Evolutionary conservation across 2,888 invertebrate species (phyloP).

Genomic region (Tipula helvola): DNA sequence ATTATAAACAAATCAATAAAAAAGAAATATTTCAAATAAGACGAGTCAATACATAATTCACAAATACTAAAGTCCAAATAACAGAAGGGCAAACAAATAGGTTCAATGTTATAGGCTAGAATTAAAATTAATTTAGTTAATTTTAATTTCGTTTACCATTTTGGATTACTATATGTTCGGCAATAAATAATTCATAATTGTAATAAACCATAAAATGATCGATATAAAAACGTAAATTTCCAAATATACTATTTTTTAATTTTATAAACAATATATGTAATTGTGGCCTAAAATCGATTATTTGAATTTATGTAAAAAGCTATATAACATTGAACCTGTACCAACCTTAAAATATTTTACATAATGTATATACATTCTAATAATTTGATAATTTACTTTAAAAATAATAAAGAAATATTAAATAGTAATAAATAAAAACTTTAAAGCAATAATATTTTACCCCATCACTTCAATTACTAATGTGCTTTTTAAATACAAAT

Average conservation of each 20-base stretch:
- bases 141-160: not conserved
- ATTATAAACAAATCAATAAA: no score
- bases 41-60: no score
- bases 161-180: not conserved
- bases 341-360: no score
- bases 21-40: no score
- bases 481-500: not conserved
- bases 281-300: not conserved
- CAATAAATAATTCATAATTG: not conserved
- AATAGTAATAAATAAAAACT: not conserved
- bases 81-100: not conserved
- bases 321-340: not conserved
- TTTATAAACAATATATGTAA: not conserved
- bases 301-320: not conserved
- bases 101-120: not conserved
- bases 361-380: not conserved
- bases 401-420: not conserved
- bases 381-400: not conserved
- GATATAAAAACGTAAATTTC: not conserved
- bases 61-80: not conserved
- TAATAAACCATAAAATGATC: not conserved
- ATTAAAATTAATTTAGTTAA: not conserved
- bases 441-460: constrained; percentile 9
- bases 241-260: not conserved
- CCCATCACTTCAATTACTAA: constrained; percentile 8